Base-by-base conservation (phyloP, 2,113 vertebrate species). In the Kobus ellipsiprymnus region DNA sequence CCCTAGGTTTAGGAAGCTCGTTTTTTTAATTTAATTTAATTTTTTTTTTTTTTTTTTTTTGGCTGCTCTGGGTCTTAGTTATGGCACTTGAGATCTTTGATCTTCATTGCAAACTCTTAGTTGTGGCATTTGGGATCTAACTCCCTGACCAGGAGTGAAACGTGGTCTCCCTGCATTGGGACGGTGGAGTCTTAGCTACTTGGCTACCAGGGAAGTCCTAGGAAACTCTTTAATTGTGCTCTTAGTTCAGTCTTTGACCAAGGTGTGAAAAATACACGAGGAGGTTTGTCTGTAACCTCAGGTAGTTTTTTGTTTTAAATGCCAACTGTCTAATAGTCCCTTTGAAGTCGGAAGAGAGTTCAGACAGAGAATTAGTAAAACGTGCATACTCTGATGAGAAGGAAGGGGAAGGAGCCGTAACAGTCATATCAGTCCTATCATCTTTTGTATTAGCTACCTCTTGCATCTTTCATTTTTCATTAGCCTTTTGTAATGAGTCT, bases 381-480 rank as follows among this genome's bases (percentile, higher is more conserved):
- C 10, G 17, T 8, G n/a, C 44, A 21, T n/a, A 11, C 36, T 67
- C n/a, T n/a, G 30, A 36, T 54, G 33, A 55, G 21, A 62, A 74
- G 33, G 64, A 64, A 7, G 6, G 12, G 30, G 15, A 48, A 44
- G 17, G 21, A 36, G 2, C 40, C 14, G 0, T 27, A 40, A 25
- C 29, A 15, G 6, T 82, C 30, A 10, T 0, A 1, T 55, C 7
- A 15, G 3, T 52, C 29, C 16, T 46, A 36, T 2, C 3, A 4
- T 50, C 83, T 29, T 90, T 46, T 19, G 21, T 88, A 83, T 74
- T 40, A n/a, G 21, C 33, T 59, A 23, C 19, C 21, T 95, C n/a
- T 55, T 55, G 6, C 48, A 7, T 48, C n/a, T 85, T 80, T 91
- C 36, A 19, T 59, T 87, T 67, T 95, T 71, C 46, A 44, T 29